Conservation (phyloP, 2,888 invertebrate species). For the Meiosimyza decipiens region DNA sequence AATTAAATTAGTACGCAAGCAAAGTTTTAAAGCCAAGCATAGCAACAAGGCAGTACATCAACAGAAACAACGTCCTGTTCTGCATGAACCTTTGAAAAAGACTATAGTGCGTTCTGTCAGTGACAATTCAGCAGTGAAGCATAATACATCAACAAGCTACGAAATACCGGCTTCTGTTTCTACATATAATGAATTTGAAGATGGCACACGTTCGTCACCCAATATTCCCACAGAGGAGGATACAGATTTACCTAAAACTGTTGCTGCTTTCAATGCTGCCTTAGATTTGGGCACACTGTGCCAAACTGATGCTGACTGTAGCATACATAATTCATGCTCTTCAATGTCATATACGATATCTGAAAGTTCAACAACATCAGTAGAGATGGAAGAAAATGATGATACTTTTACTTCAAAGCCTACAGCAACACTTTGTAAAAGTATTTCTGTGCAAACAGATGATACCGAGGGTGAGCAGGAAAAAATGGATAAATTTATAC, state of each 20-base stretch:
- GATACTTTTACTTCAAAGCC: background rate
- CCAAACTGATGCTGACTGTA: background rate
- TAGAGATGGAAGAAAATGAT: background rate
- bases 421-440: background rate
- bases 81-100: slow-evolving; percentile 42
- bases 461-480: slow-evolving; percentile 13
- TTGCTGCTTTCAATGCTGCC: background rate
- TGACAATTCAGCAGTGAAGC: slow-evolving; percentile 53
- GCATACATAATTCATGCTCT: slow-evolving; percentile 21
- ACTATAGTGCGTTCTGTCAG: slow-evolving; percentile 60
- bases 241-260: background rate
- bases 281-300: slow-evolving; percentile 19
- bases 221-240: slow-evolving; percentile 49
- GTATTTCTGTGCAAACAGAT: background rate
- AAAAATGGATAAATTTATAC: slow-evolving; percentile 36
- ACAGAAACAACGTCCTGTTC: slow-evolving; percentile 13
- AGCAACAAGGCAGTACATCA: background rate
- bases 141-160: slow-evolving; percentile 14
- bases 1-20: slow-evolving; percentile 44
- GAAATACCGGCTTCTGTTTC: slow-evolving; percentile 38
- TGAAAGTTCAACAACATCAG: slow-evolving; percentile 31
- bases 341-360: slow-evolving; percentile 34
- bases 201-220: slow-evolving; percentile 56
- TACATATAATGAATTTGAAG: slow-evolving; percentile 46
- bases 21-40: slow-evolving; percentile 41